Base-by-base conservation (phyloP, 2,888 invertebrate species). In the Strigamia transsilvanica region DNA sequence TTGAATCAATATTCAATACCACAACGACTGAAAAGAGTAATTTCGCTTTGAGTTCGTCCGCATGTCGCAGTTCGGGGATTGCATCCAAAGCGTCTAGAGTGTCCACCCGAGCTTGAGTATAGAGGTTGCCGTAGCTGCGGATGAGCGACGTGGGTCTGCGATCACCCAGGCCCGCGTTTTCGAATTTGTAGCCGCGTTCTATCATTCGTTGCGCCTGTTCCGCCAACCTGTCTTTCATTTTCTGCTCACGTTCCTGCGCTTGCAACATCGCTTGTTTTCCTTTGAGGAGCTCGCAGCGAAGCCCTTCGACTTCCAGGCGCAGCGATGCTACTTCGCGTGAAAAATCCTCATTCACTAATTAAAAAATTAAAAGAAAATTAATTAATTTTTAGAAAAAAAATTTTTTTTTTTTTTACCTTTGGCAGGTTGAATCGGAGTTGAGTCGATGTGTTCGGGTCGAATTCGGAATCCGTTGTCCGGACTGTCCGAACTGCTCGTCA, bases 11-110 rank as follows among this genome's bases (percentile, higher is more conserved):
- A 34, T 5, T 34, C 7, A 34, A 34, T 89, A 98, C 98, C 90
- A 98, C 98, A 85, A 97, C 93, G 83, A 97, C 95, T 83, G 97
- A 98, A 90, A 98, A 98, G 84, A 98, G 91, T 85, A 98, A 95
- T 91, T 98, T 98, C 86, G 94, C 93, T 90, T 98, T 98, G 84
- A 98, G 91, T 86, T 96, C 95, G 83, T 94, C 93, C 15, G 94
- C 94, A 85, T 94, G 93, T 82, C 92, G 91, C 82, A 98, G 91
- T 84, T 94, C 94, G 12, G 93, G 92, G 83, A 98, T 90, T 41
- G 92, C 91, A 85, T 95, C 93, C 83, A 98, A 90, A 12, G 96
- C 94, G 85, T 97, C 95, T 85, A 97, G 89, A 0, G 95, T 93
- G 86, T 96, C 94, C 83, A 94, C 92, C 82, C 97, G 91, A 42